Conservation (phyloP, 2,113 vertebrate genomes). For the Dipodomys merriami region DNA sequence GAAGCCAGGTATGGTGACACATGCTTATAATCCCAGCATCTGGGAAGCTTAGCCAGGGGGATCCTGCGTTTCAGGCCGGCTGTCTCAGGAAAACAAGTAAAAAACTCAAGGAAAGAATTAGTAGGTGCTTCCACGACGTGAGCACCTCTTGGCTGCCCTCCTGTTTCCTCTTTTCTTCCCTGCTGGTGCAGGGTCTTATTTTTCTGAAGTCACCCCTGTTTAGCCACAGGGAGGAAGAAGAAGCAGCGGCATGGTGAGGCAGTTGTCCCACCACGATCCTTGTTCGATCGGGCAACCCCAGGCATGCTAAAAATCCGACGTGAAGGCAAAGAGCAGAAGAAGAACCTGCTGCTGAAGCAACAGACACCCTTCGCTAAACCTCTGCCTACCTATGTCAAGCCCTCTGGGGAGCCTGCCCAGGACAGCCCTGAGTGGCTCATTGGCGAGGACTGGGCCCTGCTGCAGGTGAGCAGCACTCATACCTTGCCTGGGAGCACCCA, state of each 20-base stretch:
- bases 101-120: background rate
- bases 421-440: constrained; percentile 94
- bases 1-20: background rate
- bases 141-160: fast-evolving
- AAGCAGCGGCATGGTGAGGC: constrained; percentile 91
- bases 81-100: background rate
- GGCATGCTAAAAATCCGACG: constrained; percentile 90
- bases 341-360: constrained; percentile 91
- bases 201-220: background rate
- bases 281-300: constrained; percentile 88
- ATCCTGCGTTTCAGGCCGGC: background rate
- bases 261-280: constrained; percentile 90
- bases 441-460: constrained; percentile 93
- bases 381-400: constrained; percentile 88
- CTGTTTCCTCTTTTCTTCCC: fast-evolving
- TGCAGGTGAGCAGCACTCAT: constrained; percentile 87
- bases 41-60: background rate
- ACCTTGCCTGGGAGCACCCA: no score
- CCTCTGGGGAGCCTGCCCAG: constrained; percentile 87
- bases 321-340: constrained; percentile 92
- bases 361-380: constrained; percentile 91
- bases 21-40: background rate
- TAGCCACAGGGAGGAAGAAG: constrained; percentile 91
- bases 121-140: background rate
- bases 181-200: fast-evolving